Base-by-base conservation (phyloP, 2,797 vertebrate species). In the Paratrypauchen microcephalus region DNA sequence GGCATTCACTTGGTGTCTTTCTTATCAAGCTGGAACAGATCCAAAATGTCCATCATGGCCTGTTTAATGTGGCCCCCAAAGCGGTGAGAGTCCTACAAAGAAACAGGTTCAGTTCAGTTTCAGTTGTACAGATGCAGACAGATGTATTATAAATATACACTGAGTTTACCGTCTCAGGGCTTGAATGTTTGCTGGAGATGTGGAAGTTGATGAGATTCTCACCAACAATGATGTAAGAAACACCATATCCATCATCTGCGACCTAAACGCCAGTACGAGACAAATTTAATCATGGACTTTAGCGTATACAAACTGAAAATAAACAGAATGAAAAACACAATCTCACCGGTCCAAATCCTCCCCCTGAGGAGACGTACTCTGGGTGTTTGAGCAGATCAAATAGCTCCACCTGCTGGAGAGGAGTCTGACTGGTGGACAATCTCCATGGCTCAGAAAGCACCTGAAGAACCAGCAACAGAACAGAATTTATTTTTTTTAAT, bases 281-380 rank as follows among this genome's bases (percentile, higher is more conserved):
- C 18, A 52, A 52, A 50, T 7, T n/a, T 52, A 19, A 52, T 16
- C n/a, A 4, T 50, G 48, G 19, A 6, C 18, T 18, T 52, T 36
- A 55, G 5, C 11, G n/a, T 16, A 19, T 41, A 45, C n/a, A 48
- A 16, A 19, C 36, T 45, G 41, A 45, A 45, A 64, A 3, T 12
- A 54, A n/a, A n/a, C 6, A 26, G 6, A 18, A n/a, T 47, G 0
- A 30, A 28, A 50, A 26, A 48, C 5, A 50, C 5, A 52, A 65
- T 95, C 97, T 92, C 86, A 99, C 97, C 0, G 97, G 97, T 56
- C 97, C 98, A 48, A 99, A 99, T 66, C 98, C 98, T 2, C 98
- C 98, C 23, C 98, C 98, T 1, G 93, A 95, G 56, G 95, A 91
- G 57, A 96, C 92, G 2, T 94, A 93, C 45, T 97, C 93, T 0